These are phyloP conservation scores for Agonum fuliginosum DNA, from an alignment of 2,888 invertebrate species.

Conservation along the genomic window DNA sequence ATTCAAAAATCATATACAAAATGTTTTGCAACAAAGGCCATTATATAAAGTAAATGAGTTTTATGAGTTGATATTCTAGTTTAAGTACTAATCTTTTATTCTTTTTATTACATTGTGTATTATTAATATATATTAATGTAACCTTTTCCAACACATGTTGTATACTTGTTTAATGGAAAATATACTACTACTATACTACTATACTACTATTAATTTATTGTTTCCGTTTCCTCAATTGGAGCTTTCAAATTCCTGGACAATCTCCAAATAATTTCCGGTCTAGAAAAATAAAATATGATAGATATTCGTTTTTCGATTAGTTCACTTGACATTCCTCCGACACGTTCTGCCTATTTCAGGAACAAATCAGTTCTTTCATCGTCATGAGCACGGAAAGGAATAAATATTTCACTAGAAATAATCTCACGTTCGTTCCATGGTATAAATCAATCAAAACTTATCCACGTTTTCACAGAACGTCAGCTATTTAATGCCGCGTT, in stretches of 20 bases:
- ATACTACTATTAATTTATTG: conserved; percentile 7
- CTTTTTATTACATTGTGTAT: no score
- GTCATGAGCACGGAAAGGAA: conserved; percentile 22
- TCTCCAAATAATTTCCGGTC: conserved; percentile 26
- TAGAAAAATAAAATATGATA: conserved; percentile 28
- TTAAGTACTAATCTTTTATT: no score
- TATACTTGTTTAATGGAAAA: no score
- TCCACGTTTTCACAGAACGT: conserved; percentile 51
- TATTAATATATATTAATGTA: no score
- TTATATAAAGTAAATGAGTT: no score
- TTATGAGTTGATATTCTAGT: no score
- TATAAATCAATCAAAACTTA: conserved; percentile 54
- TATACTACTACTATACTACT: no score
- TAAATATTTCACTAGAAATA: conserved; percentile 22
- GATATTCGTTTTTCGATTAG: conserved; percentile 34
- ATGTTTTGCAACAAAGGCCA: no score
- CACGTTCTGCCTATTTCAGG: neutral
- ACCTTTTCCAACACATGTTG: no score
- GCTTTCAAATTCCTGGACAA: neutral
- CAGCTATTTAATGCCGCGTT: conserved; percentile 47
- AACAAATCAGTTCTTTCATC: conserved; percentile 31
- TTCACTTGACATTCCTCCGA: neutral
- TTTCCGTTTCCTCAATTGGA: conserved; percentile 1
- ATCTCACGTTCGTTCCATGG: conserved; percentile 34
- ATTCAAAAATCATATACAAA: no score